Evolutionary conservation across 2,888 invertebrate genomes (phyloP), one percentile per base, ranked within the genome.

Genomic region (Drosophila mayaguana): DNA sequence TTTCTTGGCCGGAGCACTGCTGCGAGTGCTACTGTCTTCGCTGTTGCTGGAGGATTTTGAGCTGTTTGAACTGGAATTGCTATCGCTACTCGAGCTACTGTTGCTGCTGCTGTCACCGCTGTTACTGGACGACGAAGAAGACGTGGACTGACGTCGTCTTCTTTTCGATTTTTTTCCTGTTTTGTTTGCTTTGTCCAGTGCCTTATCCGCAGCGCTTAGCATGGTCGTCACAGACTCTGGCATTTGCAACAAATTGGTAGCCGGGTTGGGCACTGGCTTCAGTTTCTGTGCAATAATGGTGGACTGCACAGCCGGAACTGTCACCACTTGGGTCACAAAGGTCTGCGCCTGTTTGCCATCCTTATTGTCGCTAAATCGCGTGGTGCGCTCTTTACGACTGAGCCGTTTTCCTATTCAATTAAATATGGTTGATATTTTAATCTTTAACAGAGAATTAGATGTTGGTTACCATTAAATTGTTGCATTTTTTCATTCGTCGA

Each of bases 311-410:
- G 68, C 42, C 1, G 75, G 56, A 25, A 51, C 65, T 38, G 54
- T 62, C 25, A 76, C 72, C 36, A 88, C 80, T 57, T 91, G 90
- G 32, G 77, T 75, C 0, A 91, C 81, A 65, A 79, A 91, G 25
- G 72, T 76, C 18, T 73, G 68, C 53, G 71, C 43, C 34, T 59
- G 86, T 50, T 89, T 89, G 38, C 89, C 87, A 46, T 93, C 92
- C 75, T 92, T 93, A 46, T 91, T 92, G 75, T 93, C 93, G 78
- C 92, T 93, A 61, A 93, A 93, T 22, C 93, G 91, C 2, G 93
- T 91, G 9, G 91, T 92, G 12, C 93, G 90, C 72, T 93, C 93
- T 62, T 91, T 92, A 28, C 89, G 81, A 54, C 89, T 92, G 20
- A 86, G 81, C 0, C 92, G 90, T 78, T 92, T 92, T 28, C 92